Percentiles rank a stretch among this genome's conserved stretches.
Evolutionary conservation across 2,888 invertebrate genomes (phyloP).

Genomic region (Ophion slaviceki): DNA sequence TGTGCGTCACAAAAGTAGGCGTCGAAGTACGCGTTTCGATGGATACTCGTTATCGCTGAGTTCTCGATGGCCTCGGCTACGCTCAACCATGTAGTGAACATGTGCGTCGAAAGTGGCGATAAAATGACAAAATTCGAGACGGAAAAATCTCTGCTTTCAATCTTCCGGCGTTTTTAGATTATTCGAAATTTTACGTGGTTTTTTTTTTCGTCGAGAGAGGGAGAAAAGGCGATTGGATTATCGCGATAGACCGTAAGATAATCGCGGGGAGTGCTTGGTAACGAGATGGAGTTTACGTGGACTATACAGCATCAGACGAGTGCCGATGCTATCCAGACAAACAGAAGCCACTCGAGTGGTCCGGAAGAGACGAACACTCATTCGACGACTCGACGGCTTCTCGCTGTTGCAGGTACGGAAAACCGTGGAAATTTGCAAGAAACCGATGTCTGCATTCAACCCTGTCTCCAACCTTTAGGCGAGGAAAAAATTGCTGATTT

Average conservation of each 20-base stretch:
- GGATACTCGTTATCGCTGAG: conserved; percentile 46
- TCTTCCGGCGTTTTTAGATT: not conserved
- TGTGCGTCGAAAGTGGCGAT: conserved; percentile 47
- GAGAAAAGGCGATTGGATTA: not conserved
- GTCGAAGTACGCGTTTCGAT: conserved; percentile 33
- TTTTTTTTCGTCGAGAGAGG: not conserved
- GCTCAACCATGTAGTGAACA: conserved; percentile 65
- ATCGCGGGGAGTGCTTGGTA: not conserved
- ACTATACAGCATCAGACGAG: conserved; percentile 75
- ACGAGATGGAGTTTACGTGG: conserved; percentile 78
- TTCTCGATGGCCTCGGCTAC: conserved; percentile 48
- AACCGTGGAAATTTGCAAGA: no score
- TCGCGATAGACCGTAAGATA: not conserved
- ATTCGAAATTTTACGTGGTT: not conserved
- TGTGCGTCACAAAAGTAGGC: conserved; percentile 59
- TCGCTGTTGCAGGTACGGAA: conserved; percentile 74
- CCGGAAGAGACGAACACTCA: conserved; percentile 72
- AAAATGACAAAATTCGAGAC: conserved; percentile 39
- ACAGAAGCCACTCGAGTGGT: conserved; percentile 69
- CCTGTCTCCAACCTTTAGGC: no score
- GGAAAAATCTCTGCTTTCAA: conserved; percentile 22
- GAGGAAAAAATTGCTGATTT: no score
- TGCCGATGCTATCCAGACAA: conserved; percentile 69
- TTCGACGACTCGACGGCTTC: conserved; percentile 72
- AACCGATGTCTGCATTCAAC: no score